These are phyloP conservation scores for Paracyclopina nana DNA, from an alignment of 1,140 invertebrate species.

Conservation along the genomic window DNA sequence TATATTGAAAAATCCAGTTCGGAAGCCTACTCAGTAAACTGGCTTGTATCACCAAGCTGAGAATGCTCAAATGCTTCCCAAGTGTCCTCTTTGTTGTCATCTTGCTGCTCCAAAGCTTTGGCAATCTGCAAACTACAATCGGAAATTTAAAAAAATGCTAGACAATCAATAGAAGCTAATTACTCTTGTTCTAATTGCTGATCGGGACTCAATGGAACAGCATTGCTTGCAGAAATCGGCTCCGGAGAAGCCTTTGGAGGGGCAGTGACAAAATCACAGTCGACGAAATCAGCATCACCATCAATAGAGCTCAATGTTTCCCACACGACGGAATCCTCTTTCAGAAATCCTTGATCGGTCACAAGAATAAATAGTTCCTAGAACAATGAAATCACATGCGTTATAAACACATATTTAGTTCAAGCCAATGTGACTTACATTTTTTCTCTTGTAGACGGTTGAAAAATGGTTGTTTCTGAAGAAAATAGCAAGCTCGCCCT, in stretches of 20 bases:
- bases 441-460: slow-evolving; percentile 34
- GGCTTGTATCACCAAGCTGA: too few species aligned
- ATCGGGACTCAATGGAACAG: too few species aligned
- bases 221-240: too few species aligned
- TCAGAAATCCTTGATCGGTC: slow-evolving; percentile 40
- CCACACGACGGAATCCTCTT: slow-evolving; percentile 36
- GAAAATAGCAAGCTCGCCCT: slow-evolving; percentile 35
- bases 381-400: slow-evolving; percentile 23
- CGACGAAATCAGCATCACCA: slow-evolving; percentile 36
- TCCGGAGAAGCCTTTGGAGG: slow-evolving; percentile 25
- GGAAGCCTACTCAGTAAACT: too few species aligned
- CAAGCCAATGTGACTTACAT: not conserved
- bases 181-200: too few species aligned
- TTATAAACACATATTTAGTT: slow-evolving; percentile 10
- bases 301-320: slow-evolving; percentile 38
- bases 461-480: slow-evolving; percentile 42
- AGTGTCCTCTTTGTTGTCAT: too few species aligned
- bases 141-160: too few species aligned
- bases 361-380: slow-evolving; percentile 36
- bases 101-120: too few species aligned
- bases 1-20: too few species aligned
- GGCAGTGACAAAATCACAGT: slow-evolving; percentile 28
- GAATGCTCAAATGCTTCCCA: too few species aligned
- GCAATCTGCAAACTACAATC: too few species aligned
- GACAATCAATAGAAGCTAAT: too few species aligned